A percentile compares a stretch with the other conserved stretches of the same genome.
Evolutionary conservation across 1,140 invertebrate genomes (phyloP).

Genomic region (Brachionus koreanus): DNA sequence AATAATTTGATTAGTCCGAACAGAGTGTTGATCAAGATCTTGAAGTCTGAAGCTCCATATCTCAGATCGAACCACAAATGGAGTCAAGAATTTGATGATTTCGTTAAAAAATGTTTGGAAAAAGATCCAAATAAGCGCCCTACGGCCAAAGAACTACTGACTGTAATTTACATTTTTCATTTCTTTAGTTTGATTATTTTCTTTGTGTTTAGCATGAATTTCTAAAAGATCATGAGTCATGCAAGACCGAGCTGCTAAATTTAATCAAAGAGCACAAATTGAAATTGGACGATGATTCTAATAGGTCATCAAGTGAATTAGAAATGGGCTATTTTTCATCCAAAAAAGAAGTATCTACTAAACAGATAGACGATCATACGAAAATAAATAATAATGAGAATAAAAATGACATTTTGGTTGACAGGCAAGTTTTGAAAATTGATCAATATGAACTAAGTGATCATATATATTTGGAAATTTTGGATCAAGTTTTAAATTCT

Average conservation of each 20-base stretch:
- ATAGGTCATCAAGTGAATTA: neutral
- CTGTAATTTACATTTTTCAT: neutral
- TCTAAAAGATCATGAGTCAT: neutral
- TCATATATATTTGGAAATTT: neutral
- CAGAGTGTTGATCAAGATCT: neutral
- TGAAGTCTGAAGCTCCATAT: constrained; percentile 94
- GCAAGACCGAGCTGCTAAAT: neutral
- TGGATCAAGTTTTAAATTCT: constrained; percentile 13
- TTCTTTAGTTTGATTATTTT: neutral
- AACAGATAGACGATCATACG: neutral
- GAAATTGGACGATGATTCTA: neutral
- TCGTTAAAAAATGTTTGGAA: constrained; percentile 56
- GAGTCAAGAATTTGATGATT: constrained; percentile 83
- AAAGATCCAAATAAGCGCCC: constrained; percentile 69
- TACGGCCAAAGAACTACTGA: constrained; percentile 86
- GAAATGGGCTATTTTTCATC: neutral
- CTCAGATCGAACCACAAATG: constrained; percentile 90
- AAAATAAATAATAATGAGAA: neutral
- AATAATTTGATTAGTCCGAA: constrained; percentile 60
- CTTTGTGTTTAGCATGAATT: constrained; percentile 16
- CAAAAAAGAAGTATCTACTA: neutral
- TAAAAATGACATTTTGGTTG: neutral
- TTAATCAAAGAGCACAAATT: constrained; percentile 3
- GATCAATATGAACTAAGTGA: neutral
- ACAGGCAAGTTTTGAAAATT: neutral